phyloP scores from a whole-genome alignment of 2,888 invertebrate species.

The Smittia aterrima region DNA sequence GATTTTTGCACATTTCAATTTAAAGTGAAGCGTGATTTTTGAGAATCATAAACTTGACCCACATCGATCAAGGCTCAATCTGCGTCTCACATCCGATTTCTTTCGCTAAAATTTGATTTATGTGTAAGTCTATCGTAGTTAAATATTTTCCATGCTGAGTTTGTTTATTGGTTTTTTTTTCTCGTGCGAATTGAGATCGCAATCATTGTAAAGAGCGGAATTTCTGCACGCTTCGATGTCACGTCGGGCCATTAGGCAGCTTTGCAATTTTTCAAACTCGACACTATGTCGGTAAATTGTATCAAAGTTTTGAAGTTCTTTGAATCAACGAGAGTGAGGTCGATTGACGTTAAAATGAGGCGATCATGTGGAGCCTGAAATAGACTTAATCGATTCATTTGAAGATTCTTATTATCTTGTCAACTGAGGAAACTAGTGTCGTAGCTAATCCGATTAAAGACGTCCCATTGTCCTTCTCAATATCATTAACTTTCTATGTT shows the following conservation, averaged over 20 bases:
- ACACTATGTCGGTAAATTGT: not conserved
- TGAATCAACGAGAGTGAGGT: too few relatives aligned
- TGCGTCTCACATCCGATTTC: constrained; percentile 14
- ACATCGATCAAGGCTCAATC: constrained; percentile 27
- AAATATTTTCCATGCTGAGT: not conserved
- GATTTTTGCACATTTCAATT: not conserved
- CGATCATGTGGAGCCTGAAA: too few relatives aligned
- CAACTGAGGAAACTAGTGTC: too few relatives aligned
- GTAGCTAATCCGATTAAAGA: too few relatives aligned
- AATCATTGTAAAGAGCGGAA: not conserved
- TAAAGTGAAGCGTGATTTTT: not conserved
- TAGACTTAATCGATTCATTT: too few relatives aligned
- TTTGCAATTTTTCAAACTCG: not conserved
- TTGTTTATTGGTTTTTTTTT: constrained; percentile 18
- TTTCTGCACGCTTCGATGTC: constrained; percentile 11
- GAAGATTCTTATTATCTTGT: too few relatives aligned
- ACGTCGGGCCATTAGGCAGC: not conserved
- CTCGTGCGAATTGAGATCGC: constrained; percentile 5
- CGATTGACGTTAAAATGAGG: too few relatives aligned
- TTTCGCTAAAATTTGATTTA: constrained; percentile 16
- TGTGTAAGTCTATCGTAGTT: not conserved
- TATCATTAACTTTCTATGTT: not conserved
- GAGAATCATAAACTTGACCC: constrained; percentile 33
- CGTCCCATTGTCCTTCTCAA: too few relatives aligned
- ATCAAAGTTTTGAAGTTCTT: too few relatives aligned